Conservation (phyloP, 2,888 invertebrate genomes). For the Autographa pulchrina region DNA sequence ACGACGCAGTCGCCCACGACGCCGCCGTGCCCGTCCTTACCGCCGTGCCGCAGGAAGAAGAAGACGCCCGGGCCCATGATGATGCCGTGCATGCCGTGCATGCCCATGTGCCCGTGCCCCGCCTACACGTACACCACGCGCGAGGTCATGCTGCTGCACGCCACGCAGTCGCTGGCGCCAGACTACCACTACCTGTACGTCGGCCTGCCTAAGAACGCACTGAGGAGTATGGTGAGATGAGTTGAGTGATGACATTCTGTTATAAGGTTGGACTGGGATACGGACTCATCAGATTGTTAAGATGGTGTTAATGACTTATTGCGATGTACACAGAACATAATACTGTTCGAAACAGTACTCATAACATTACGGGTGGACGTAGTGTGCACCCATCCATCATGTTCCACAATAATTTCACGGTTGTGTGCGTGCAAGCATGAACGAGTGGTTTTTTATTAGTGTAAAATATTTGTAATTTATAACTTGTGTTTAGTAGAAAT, state of each 20-base stretch:
- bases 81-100: constrained; percentile 29
- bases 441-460: neutral
- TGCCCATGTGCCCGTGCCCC: constrained; percentile 25
- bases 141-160: neutral
- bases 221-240: constrained; percentile 27
- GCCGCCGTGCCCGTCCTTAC: constrained; percentile 48
- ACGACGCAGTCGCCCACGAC: constrained; percentile 38
- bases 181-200: constrained; percentile 71
- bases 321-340: neutral
- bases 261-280: neutral
- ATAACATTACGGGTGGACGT: neutral
- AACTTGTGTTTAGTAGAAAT: constrained; percentile 18
- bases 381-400: neutral
- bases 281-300: neutral
- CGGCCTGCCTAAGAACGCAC: constrained; percentile 70
- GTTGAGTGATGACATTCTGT: neutral
- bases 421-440: constrained; percentile 1
- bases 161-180: constrained; percentile 1
- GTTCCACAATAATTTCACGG: neutral
- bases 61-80: neutral
- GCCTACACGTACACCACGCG: constrained; percentile 19
- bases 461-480: constrained; percentile 11
- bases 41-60: constrained; percentile 37
- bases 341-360: neutral
- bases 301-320: neutral